Conservation (phyloP, 2,113 vertebrate genomes). For the Halichoerus grypus region DNA sequence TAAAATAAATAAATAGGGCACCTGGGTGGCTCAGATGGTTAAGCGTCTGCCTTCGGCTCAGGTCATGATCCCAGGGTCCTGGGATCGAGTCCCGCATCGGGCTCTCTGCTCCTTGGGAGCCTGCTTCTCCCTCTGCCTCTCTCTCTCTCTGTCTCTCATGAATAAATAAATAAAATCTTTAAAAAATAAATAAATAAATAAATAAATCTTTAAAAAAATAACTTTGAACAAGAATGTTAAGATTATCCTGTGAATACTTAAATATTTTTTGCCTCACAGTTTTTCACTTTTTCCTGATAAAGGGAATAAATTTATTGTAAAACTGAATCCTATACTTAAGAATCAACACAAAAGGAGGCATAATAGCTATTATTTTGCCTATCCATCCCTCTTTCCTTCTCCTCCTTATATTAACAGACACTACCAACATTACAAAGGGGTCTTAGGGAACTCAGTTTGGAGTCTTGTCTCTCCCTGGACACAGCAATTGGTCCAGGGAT, state of each 20-base stretch:
- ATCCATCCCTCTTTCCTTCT: not conserved
- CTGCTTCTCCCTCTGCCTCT: too few species aligned
- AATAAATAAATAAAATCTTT: too few species aligned
- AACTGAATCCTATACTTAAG: not conserved
- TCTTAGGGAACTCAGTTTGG: not conserved
- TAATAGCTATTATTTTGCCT: not conserved
- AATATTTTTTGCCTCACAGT: not conserved
- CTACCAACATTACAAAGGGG: not conserved
- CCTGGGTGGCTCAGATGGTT: too few species aligned
- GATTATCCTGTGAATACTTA: not conserved
- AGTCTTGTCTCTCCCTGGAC: not conserved
- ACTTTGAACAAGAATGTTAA: not conserved
- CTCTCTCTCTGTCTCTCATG: too few species aligned
- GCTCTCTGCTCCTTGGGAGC: too few species aligned
- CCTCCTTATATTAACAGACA: not conserved
- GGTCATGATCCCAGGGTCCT: too few species aligned
- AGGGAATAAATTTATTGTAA: constrained; percentile 26
- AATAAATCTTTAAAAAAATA: not conserved
- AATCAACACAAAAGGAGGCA: not conserved
- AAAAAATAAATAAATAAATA: too few species aligned
- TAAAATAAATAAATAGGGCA: too few species aligned
- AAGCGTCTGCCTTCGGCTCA: too few species aligned
- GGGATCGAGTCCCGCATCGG: too few species aligned
- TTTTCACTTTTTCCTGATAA: not conserved
- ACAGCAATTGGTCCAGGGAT: not conserved